These are phyloP conservation scores for Xiphorhynchus erythropygius DNA, from an alignment of 2,797 vertebrate species.

Conservation along the genomic window DNA sequence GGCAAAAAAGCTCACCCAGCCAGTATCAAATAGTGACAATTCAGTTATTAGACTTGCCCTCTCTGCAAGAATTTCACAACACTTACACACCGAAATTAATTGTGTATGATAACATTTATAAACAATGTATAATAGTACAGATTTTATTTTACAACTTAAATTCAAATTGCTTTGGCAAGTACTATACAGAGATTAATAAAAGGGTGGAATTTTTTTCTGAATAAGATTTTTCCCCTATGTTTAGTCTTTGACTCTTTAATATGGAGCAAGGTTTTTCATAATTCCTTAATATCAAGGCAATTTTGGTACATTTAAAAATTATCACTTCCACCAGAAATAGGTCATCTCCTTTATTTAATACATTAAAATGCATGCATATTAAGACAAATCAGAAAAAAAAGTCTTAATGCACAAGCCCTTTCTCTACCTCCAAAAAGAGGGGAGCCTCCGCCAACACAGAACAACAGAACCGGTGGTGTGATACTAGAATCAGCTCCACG, in stretches of 20 bases:
- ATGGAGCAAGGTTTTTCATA: neutral
- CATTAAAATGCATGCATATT: constrained; percentile 6
- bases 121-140: neutral
- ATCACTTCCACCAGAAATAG: neutral
- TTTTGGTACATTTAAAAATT: neutral
- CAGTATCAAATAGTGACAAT: neutral
- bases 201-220: neutral
- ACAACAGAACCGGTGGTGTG: neutral
- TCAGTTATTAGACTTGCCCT: neutral
- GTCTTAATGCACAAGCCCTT: neutral
- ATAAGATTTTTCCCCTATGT: neutral
- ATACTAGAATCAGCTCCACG: neutral
- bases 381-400: neutral
- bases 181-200: neutral
- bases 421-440: neutral
- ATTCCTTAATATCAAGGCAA: neutral
- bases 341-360: constrained; percentile 5
- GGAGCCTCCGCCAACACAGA: neutral
- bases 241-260: neutral
- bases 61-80: neutral
- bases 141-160: constrained; percentile 32
- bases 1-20: neutral
- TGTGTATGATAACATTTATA: neutral
- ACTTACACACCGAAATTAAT: neutral
- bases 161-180: neutral